Base-by-base conservation (phyloP, 2,113 vertebrate genomes). In the Hippocampus abdominalis region DNA sequence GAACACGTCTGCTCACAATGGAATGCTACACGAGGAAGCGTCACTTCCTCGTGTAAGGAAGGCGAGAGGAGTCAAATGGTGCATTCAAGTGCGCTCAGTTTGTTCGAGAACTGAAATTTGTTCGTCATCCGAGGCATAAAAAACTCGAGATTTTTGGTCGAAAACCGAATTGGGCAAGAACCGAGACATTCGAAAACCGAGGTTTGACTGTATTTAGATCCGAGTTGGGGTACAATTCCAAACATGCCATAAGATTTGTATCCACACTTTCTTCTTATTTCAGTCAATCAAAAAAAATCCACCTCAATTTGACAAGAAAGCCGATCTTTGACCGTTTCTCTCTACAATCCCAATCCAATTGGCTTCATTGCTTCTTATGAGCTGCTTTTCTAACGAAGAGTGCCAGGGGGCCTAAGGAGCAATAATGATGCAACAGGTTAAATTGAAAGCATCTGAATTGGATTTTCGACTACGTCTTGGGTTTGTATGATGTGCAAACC, bases 401-500 rank as follows among this genome's bases (percentile, higher is more conserved):
- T 1, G 46, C 72, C 75, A 48, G 42, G 67, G 67, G 68, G 75
- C 72, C 77, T 79, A 77, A 8, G 12, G 68, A 46, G 10, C 79
- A 82, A 70, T 81, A 73, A 77, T 64, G 62, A 42, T 65, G 70
- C 70, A 78, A 5, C 70, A 27, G 72, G 68, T 46, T 65, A 80
- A 85, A 89, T 83, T 84, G 72, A 68, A 84, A 85, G 80, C 88
- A 87, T 86, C 80, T 85, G 86, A 88, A 81, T 65, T 76, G 69
- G 78, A 76, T 88, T 81, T 74, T 18, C 71, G 77, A 74, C 80
- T 29, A 40, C 56, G 69, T 21, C 71, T 74, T 76, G 16, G 29
- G 69, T 71, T 73, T 78, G 79, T 76, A 78, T 84, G 84, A 83
- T 74, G 76, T 79, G 27, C 18, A 76, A 82, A 86, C 86, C 72